phyloP scores from a whole-genome alignment of 2,888 invertebrate genomes.

The Fragum whitleyi region DNA sequence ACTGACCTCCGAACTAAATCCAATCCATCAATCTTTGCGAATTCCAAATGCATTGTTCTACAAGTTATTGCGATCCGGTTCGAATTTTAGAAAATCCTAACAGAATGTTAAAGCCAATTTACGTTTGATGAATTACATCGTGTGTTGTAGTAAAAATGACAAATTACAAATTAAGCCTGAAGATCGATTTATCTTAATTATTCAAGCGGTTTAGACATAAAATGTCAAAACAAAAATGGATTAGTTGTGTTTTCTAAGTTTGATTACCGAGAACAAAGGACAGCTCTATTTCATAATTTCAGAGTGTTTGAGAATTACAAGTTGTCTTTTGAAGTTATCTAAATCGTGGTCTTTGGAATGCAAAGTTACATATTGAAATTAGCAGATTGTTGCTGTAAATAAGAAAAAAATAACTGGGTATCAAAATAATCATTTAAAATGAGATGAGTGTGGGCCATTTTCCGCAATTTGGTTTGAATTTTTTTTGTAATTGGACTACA shows the following conservation, averaged over 20 bases:
- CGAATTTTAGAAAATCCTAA: conserved; percentile 1
- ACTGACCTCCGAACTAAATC: neutral
- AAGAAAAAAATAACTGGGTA: too few species aligned
- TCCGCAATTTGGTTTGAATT: too few species aligned
- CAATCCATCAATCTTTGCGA: neutral
- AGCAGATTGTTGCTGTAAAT: too few species aligned
- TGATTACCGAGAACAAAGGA: neutral
- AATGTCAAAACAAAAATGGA: conserved; percentile 14
- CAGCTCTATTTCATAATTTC: neutral
- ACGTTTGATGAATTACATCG: neutral
- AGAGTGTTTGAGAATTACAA: neutral
- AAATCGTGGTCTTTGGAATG: too few species aligned
- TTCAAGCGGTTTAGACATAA: conserved; percentile 18
- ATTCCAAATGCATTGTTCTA: neutral
- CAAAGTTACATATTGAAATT: too few species aligned
- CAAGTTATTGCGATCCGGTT: neutral
- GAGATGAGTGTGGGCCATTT: too few species aligned
- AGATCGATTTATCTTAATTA: conserved; percentile 18
- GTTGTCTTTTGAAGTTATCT: neutral
- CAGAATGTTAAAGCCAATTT: neutral
- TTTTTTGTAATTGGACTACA: too few species aligned
- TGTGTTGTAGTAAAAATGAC: neutral
- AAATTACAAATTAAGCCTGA: neutral
- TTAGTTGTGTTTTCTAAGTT: neutral
- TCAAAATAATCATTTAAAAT: too few species aligned